phyloP scores from a whole-genome alignment of 2,113 vertebrate genomes.

The Chauna torquata region DNA sequence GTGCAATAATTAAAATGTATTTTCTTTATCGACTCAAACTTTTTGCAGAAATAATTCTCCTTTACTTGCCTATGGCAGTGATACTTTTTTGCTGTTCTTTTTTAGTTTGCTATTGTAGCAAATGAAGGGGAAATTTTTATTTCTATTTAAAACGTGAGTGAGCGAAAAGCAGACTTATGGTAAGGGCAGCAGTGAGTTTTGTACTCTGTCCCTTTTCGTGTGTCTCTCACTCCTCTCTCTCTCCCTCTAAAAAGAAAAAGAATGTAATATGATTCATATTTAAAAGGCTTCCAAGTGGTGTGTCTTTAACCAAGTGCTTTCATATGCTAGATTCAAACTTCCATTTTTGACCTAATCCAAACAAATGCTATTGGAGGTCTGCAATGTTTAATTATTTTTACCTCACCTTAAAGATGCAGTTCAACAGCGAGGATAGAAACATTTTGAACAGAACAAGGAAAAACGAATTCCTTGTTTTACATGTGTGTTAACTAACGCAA shows the following conservation, averaged over 20 bases:
- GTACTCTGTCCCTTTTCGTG: not conserved
- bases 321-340: not conserved
- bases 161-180: not conserved
- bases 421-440: not conserved
- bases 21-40: not conserved
- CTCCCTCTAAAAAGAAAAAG: not conserved
- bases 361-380: not conserved
- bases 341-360: constrained; percentile 24
- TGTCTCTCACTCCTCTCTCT: not conserved
- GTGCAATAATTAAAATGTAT: not conserved
- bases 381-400: constrained; percentile 35
- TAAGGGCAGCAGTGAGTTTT: constrained; percentile 7
- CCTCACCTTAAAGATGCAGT: not conserved
- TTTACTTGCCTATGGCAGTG: not conserved
- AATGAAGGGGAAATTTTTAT: not conserved
- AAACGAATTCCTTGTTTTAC: not conserved
- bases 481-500: not conserved
- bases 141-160: not conserved
- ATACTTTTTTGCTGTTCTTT: not conserved
- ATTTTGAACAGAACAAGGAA: not conserved
- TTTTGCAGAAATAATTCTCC: not conserved
- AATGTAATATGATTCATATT: not conserved
- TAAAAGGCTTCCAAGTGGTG: constrained; percentile 39
- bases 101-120: not conserved
- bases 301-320: constrained; percentile 51